Percentiles rank a stretch among this genome's conserved stretches.
Evolutionary conservation across 2,888 invertebrate genomes (phyloP).

Genomic region (Oligia fasciuncula): DNA sequence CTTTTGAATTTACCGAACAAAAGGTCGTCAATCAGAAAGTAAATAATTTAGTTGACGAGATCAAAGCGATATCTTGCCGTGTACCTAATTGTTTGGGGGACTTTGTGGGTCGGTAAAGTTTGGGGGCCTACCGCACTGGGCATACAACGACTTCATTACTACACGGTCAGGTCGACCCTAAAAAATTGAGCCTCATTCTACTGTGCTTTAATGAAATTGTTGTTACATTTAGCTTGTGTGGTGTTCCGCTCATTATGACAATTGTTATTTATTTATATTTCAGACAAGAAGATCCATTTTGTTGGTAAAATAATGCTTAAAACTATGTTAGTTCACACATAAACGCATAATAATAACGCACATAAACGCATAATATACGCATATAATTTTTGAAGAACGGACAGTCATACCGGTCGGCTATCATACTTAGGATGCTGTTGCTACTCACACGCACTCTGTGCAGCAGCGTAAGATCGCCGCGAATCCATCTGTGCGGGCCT

Average conservation of each 20-base stretch:
- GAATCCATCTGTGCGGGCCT: too few relatives aligned
- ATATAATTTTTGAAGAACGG: too few relatives aligned
- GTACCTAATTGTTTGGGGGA: conserved; percentile 62
- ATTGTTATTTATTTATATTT: too few relatives aligned
- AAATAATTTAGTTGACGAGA: conserved; percentile 72
- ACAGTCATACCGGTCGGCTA: too few relatives aligned
- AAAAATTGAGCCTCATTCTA: conserved; percentile 55
- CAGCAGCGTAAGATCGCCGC: too few relatives aligned
- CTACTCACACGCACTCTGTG: too few relatives aligned
- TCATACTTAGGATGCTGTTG: too few relatives aligned
- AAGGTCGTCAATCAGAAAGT: conserved; percentile 72
- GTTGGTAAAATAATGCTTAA: too few relatives aligned
- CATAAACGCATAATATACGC: too few relatives aligned
- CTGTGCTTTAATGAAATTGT: conserved; percentile 50
- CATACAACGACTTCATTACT: conserved; percentile 65
- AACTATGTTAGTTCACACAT: too few relatives aligned
- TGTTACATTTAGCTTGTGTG: conserved; percentile 34
- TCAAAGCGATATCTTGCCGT: conserved; percentile 72
- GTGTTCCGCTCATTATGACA: neutral
- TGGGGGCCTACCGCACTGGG: conserved; percentile 41
- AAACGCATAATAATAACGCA: too few relatives aligned
- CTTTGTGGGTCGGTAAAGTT: conserved; percentile 55
- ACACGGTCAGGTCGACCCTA: conserved; percentile 50
- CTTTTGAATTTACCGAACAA: conserved; percentile 61
- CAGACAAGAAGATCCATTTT: too few relatives aligned